Conservation (phyloP, 2,113 vertebrate genomes). For the Paracanthobrama guichenoti region DNA sequence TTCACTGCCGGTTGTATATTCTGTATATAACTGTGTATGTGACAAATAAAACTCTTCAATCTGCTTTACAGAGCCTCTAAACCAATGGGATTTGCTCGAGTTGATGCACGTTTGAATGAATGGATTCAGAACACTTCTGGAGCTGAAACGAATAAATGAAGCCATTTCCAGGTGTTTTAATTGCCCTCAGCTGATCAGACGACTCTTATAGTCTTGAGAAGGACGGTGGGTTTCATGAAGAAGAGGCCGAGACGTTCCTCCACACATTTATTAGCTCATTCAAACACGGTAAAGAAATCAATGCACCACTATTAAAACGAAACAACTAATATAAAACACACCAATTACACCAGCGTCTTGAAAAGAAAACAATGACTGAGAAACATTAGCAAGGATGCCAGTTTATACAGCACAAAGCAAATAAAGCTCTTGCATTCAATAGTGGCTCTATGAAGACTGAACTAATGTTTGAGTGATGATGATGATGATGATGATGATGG, state of each 20-base stretch:
- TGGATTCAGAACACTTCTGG: too few species aligned
- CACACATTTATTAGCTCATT: slow-evolving; percentile 16
- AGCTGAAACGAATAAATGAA: too few species aligned
- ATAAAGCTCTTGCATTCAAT: not conserved
- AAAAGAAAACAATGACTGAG: not conserved
- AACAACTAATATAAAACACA: slow-evolving; percentile 5
- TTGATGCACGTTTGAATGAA: too few species aligned
- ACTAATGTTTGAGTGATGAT: not conserved
- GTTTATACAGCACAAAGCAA: not conserved
- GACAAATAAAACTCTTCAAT: too few species aligned
- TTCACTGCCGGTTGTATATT: too few species aligned
- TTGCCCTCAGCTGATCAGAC: too few species aligned
- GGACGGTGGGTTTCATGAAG: not conserved
- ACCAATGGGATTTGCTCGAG: too few species aligned
- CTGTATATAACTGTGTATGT: too few species aligned
- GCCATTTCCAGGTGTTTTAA: too few species aligned
- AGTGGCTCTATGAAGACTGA: not conserved
- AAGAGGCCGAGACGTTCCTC: not conserved
- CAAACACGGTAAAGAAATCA: slow-evolving; percentile 2
- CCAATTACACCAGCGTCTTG: not conserved
- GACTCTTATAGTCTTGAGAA: not conserved
- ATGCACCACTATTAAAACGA: not conserved
- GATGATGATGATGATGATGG: too few species aligned
- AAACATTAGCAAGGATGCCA: not conserved
- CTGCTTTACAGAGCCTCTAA: too few species aligned